Conservation (phyloP, 2,113 vertebrate species). For the Morone chrysops region DNA sequence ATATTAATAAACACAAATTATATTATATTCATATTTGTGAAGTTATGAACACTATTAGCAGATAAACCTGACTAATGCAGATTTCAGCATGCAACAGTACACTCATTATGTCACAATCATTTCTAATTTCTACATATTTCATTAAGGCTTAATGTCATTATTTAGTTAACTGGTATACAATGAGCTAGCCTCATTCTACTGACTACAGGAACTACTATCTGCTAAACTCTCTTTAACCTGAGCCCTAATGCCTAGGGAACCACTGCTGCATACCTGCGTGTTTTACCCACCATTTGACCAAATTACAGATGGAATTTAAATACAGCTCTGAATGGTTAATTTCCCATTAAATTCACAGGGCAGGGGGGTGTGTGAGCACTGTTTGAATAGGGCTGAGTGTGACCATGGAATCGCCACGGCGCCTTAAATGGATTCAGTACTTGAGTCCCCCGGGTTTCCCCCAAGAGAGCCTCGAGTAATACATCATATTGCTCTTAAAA, state of each 20-base stretch:
- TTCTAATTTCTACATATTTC: not conserved
- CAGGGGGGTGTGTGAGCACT: not conserved
- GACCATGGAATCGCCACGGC: conserved; percentile 45
- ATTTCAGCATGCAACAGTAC: not conserved
- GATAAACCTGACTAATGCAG: not conserved
- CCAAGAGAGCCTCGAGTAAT: conserved; percentile 77
- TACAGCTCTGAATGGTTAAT: conserved; percentile 53
- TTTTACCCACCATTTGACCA: conserved; percentile 31
- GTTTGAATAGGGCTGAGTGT: conserved; percentile 58
- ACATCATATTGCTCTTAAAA: conserved; percentile 83
- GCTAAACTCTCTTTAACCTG: conserved; percentile 21
- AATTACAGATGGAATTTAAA: conserved; percentile 49
- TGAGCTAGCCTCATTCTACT: not conserved
- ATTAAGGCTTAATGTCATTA: not conserved
- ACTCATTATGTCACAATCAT: conserved; percentile 17
- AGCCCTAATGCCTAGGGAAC: not conserved
- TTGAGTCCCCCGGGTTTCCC: conserved; percentile 70
- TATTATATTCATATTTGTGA: no score
- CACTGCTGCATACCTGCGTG: conserved; percentile 12
- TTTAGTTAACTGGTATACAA: not conserved
- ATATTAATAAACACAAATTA: no score
- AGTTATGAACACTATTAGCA: no score
- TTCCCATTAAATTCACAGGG: conserved; percentile 61
- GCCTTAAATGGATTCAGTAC: conserved; percentile 73
- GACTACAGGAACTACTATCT: not conserved